Evolutionary conservation across 2,797 vertebrate species (phyloP).

Genomic region (Ibycter americanus): DNA sequence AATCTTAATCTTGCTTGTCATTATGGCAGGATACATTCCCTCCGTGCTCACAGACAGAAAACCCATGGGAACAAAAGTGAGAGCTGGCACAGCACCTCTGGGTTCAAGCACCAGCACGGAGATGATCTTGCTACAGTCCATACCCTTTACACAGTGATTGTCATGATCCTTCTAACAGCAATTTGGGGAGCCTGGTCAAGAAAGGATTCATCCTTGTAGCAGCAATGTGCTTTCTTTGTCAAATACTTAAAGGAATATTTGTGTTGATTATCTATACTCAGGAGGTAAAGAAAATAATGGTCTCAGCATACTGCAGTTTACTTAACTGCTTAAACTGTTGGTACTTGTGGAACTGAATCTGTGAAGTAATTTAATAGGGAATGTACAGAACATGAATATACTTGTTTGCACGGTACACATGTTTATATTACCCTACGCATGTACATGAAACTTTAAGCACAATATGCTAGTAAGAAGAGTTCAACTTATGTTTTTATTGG

Average conservation of each 20-base stretch:
- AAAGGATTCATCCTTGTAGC: slow-evolving; percentile 46
- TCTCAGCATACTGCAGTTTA: neutral
- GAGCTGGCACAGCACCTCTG: slow-evolving; percentile 42
- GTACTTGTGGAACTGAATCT: neutral
- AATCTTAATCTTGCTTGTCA: slow-evolving; percentile 6
- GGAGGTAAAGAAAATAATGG: neutral
- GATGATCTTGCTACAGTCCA: slow-evolving; percentile 56
- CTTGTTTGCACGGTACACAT: neutral
- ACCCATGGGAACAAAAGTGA: slow-evolving; percentile 12
- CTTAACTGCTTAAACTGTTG: slow-evolving; percentile 5
- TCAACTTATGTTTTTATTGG: neutral
- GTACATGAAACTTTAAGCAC: neutral
- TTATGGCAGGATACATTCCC: slow-evolving; percentile 72
- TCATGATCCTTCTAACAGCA: slow-evolving; percentile 67
- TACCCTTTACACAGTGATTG: slow-evolving; percentile 62
- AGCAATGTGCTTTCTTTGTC: neutral
- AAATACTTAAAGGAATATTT: neutral
- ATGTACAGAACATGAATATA: neutral
- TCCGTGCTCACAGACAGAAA: slow-evolving; percentile 72
- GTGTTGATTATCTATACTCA: neutral
- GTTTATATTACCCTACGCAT: neutral
- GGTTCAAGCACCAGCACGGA: slow-evolving; percentile 2
- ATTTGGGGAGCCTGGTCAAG: slow-evolving; percentile 72
- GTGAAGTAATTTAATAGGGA: neutral
- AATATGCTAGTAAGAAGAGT: neutral